Evolutionary conservation across 2,888 invertebrate genomes (phyloP).

Genomic region (Beris chalybata): DNA sequence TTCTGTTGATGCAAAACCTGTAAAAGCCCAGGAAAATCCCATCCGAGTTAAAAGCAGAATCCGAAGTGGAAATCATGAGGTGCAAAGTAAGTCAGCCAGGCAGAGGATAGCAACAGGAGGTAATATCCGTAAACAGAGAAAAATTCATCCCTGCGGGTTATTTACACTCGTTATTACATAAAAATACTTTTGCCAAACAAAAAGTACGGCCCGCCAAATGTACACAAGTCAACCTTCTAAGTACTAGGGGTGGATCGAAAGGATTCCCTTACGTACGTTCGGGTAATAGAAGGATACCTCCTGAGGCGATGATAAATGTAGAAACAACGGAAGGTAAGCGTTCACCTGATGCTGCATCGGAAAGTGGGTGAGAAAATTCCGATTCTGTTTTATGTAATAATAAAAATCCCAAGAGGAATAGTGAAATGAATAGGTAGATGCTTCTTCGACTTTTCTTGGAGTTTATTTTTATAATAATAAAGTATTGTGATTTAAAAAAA

Average conservation of each 20-base stretch:
- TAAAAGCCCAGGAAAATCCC: constrained; percentile 2
- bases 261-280: constrained; percentile 5
- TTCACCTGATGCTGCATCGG: background rate
- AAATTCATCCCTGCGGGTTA: constrained; percentile 35
- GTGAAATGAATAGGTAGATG: no score
- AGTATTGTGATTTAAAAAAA: no score
- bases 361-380: no score
- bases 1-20: background rate
- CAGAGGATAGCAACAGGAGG: constrained; percentile 11
- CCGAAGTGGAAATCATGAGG: constrained; percentile 4
- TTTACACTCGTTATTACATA: constrained; percentile 33
- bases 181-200: constrained; percentile 30
- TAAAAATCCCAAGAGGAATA: no score
- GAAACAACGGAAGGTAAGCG: constrained; percentile 30
- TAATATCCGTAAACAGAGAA: constrained; percentile 13
- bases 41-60: background rate
- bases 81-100: background rate
- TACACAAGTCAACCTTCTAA: constrained; percentile 20
- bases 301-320: constrained; percentile 34
- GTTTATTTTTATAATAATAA: no score
- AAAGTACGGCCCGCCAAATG: constrained; percentile 20
- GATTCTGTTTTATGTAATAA: no score
- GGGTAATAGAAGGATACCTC: constrained; percentile 26
- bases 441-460: no score
- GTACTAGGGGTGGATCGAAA: constrained; percentile 2